phyloP scores from a whole-genome alignment of 2,888 invertebrate genomes.

The Harpalus rubripes region DNA sequence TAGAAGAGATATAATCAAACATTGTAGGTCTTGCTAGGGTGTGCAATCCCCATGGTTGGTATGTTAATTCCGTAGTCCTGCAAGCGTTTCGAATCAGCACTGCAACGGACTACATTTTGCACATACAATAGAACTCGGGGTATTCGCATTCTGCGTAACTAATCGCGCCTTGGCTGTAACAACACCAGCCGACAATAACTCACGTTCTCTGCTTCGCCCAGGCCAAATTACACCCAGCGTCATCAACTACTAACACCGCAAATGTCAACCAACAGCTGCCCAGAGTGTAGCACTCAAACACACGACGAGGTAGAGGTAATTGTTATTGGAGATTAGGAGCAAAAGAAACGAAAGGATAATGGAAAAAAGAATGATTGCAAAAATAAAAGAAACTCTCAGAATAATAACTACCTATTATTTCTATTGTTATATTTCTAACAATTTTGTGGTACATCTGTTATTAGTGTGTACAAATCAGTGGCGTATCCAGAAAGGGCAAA shows the following conservation, averaged over 20 bases:
- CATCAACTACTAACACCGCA: constrained; percentile 23
- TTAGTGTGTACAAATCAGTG: no score
- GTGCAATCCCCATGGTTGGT: background rate
- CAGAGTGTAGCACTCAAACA: constrained; percentile 4
- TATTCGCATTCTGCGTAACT: constrained; percentile 57
- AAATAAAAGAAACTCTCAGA: background rate
- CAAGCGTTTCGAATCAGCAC: constrained; percentile 24
- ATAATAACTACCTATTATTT: background rate
- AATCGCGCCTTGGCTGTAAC: constrained; percentile 51
- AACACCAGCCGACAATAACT: constrained; percentile 44
- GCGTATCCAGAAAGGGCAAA: no score
- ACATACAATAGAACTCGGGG: constrained; percentile 57
- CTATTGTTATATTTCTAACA: background rate
- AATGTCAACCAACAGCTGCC: constrained; percentile 26
- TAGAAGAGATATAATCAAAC: background rate
- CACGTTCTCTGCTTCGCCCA: constrained; percentile 12
- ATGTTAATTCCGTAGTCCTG: constrained; percentile 2
- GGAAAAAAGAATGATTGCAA: background rate
- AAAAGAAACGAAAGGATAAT: background rate
- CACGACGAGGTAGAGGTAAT: constrained; percentile 10
- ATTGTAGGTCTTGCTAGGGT: background rate
- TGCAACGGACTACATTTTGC: constrained; percentile 41
- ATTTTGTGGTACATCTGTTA: no score
- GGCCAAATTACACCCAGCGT: constrained; percentile 33
- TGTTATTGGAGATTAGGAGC: background rate